These are phyloP conservation scores for Apomyelois bistriatella DNA, from an alignment of 2,888 invertebrate genomes.

Conservation along the genomic window DNA sequence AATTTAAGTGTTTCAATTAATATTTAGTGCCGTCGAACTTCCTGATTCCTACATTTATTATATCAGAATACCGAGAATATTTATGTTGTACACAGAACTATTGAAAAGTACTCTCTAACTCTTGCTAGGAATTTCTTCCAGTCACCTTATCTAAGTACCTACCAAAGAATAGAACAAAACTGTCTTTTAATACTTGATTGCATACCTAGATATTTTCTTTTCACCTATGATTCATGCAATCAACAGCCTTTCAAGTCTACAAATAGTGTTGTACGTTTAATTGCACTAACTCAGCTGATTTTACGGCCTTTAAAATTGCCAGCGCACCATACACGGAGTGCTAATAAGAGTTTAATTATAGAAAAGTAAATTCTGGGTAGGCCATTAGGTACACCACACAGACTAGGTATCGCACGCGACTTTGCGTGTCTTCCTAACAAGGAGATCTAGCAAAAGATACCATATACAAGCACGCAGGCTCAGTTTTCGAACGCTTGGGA, in stretches of 20 bases:
- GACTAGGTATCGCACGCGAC: conserved; percentile 39
- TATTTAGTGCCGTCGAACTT: no score
- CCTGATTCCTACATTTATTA: no score
- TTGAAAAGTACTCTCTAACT: no score
- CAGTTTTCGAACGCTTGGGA: background rate
- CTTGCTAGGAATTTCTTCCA: no score
- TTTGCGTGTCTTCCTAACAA: conserved; percentile 39
- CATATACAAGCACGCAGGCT: conserved; percentile 18
- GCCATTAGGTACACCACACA: conserved; percentile 35
- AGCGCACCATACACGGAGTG: background rate
- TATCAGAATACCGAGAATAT: no score
- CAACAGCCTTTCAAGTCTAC: background rate
- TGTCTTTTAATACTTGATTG: no score
- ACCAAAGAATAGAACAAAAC: no score
- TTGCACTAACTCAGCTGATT: background rate
- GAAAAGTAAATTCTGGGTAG: conserved; percentile 38
- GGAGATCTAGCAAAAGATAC: conserved; percentile 26
- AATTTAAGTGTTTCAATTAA: no score
- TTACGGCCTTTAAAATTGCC: background rate
- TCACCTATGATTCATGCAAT: background rate
- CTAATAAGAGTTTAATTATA: conserved; percentile 23
- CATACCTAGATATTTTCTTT: background rate
- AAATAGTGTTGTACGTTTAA: background rate
- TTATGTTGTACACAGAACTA: no score
- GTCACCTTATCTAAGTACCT: no score